phyloP scores from a whole-genome alignment of 1,140 invertebrate species.

The Armadillidium nasatum region DNA sequence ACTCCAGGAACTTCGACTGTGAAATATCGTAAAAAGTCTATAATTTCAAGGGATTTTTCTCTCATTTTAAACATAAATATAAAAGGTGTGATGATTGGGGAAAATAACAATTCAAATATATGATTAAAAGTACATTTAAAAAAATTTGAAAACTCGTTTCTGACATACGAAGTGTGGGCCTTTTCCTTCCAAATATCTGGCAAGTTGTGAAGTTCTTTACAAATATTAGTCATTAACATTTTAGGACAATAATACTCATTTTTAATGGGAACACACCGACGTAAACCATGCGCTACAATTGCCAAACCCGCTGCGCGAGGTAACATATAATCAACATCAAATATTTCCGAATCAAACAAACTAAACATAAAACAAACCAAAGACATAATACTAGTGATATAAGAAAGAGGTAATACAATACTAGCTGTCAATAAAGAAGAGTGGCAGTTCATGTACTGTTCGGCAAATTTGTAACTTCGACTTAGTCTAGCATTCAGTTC shows the following conservation, averaged over 20 bases:
- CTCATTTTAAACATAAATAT: slow-evolving; percentile 72
- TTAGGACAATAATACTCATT: slow-evolving; percentile 83
- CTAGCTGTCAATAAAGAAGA: slow-evolving; percentile 58
- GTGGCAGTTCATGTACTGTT: slow-evolving; percentile 45
- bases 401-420: slow-evolving; percentile 66
- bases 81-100: slow-evolving; percentile 92
- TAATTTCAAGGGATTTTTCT: slow-evolving; percentile 69
- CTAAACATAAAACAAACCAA: slow-evolving; percentile 76
- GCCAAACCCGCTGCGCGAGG: too few relatives aligned
- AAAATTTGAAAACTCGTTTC: slow-evolving; percentile 79
- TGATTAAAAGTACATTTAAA: slow-evolving; percentile 82
- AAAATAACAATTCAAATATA: too few relatives aligned
- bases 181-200: slow-evolving; percentile 84
- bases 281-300: slow-evolving; percentile 91
- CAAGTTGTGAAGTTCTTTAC: slow-evolving; percentile 93
- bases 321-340: too few relatives aligned
- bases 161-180: slow-evolving; percentile 80
- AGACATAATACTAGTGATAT: slow-evolving; percentile 76
- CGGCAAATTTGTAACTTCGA: slow-evolving; percentile 47
- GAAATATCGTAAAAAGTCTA: slow-evolving; percentile 95
- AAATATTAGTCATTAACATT: slow-evolving; percentile 75
- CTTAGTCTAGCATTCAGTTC: slow-evolving; percentile 86
- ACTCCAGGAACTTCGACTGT: slow-evolving; percentile 92
- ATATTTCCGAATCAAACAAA: slow-evolving; percentile 83
- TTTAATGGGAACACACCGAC: slow-evolving; percentile 74